A percentile compares a stretch with the other conserved stretches of the same genome.
Conservation (phyloP, 2,888 invertebrate genomes). For the Amblyjoppa proteus region DNA sequence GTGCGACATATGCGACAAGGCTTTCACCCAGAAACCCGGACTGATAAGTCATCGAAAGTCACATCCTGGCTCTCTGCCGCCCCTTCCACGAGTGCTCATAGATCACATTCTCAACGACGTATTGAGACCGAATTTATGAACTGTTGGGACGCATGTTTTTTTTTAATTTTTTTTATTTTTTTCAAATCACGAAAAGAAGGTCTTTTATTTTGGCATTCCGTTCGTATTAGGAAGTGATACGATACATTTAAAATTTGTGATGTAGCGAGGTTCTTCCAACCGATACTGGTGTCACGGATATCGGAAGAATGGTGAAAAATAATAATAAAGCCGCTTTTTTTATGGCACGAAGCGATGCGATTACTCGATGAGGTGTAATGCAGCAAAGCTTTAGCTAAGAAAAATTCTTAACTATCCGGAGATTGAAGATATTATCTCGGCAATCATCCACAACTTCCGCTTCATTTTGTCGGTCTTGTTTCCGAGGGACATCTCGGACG, state of each 20-base stretch:
- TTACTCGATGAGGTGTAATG: conserved; percentile 66
- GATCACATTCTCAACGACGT: conserved; percentile 82
- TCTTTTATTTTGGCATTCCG: conserved; percentile 17
- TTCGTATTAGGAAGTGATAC: conserved; percentile 31
- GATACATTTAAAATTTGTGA: not conserved
- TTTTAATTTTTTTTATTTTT: too few species aligned
- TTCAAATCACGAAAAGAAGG: not conserved
- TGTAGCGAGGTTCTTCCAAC: not conserved
- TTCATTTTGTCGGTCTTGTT: conserved; percentile 81
- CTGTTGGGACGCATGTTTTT: conserved; percentile 54
- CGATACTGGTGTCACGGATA: not conserved
- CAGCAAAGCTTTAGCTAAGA: conserved; percentile 82
- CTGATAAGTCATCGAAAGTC: conserved; percentile 83
- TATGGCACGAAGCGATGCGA: conserved; percentile 2
- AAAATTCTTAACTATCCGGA: conserved; percentile 80
- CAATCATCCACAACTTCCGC: conserved; percentile 80
- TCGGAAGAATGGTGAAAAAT: not conserved
- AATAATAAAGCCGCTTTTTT: not conserved
- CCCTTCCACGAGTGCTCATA: conserved; percentile 81
- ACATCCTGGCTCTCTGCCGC: conserved; percentile 83
- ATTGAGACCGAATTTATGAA: conserved; percentile 71
- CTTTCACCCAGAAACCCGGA: conserved; percentile 83
- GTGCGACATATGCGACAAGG: conserved; percentile 83
- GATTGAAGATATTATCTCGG: conserved; percentile 83
- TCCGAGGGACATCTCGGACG: conserved; percentile 75